Percentiles rank a stretch among this genome's conserved stretches.
These are phyloP conservation scores for Narcine bancroftii DNA, from an alignment of 2,113 vertebrate species.

Conservation along the genomic window DNA sequence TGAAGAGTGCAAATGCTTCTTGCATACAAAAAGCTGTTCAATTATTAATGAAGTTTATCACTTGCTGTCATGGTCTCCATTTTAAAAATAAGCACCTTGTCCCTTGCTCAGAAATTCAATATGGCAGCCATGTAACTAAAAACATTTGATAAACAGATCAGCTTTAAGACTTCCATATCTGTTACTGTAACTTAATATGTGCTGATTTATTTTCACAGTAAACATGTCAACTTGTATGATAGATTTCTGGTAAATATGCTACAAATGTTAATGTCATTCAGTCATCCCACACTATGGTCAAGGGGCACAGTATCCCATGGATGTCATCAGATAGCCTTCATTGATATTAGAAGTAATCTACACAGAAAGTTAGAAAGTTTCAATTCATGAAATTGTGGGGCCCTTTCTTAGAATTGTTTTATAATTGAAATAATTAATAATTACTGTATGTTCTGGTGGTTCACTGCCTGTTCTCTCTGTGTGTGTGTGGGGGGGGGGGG, in stretches of 20 bases:
- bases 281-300: not conserved
- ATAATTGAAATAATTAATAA: too few relatives aligned
- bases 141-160: conserved; percentile 31
- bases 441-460: too few relatives aligned
- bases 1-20: conserved; percentile 18
- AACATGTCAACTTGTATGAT: conserved; percentile 16
- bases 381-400: too few relatives aligned
- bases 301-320: too few relatives aligned
- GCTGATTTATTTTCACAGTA: conserved; percentile 23
- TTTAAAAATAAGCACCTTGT: conserved; percentile 31
- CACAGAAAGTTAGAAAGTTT: too few relatives aligned
- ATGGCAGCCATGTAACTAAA: conserved; percentile 34
- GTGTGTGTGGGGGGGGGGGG: too few relatives aligned
- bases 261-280: conserved; percentile 22
- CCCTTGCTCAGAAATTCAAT: conserved; percentile 29
- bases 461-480: too few relatives aligned
- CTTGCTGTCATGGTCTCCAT: conserved; percentile 30
- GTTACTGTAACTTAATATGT: conserved; percentile 31
- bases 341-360: too few relatives aligned
- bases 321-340: too few relatives aligned
- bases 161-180: conserved; percentile 27
- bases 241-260: conserved; percentile 28
- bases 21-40: conserved; percentile 28
- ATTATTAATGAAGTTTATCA: conserved; percentile 30
- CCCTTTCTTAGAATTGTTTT: too few relatives aligned